Percentiles rank a stretch among this genome's conserved stretches.
Conservation (phyloP, 1,140 invertebrate species). For the Drosophila nebulosa region DNA sequence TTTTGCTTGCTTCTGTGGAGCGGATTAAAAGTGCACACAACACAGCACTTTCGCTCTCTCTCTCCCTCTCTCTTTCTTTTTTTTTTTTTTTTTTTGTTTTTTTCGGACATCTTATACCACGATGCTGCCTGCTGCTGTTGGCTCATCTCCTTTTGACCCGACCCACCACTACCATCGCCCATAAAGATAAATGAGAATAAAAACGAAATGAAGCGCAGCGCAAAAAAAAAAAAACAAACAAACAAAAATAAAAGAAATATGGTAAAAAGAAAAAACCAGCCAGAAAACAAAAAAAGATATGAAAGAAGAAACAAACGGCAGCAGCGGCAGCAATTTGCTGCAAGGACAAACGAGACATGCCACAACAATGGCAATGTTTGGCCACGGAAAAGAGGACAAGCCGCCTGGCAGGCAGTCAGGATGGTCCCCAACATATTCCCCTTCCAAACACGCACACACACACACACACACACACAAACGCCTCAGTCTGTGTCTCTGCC, state of each 20-base stretch:
- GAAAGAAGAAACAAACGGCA: conserved; percentile 35
- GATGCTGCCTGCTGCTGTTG: background rate
- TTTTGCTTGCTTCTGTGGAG: conserved; percentile 36
- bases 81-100: background rate
- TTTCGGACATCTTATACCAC: background rate
- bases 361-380: conserved; percentile 66
- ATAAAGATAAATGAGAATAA: conserved; percentile 43
- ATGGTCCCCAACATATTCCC: background rate
- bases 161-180: conserved; percentile 11
- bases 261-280: conserved; percentile 10
- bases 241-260: conserved; percentile 20
- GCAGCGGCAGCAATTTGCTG: conserved; percentile 58
- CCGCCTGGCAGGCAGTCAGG: conserved; percentile 13
- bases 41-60: background rate
- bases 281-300: conserved; percentile 28
- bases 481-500: background rate
- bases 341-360: conserved; percentile 63
- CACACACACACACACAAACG: too few relatives aligned
- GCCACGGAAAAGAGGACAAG: conserved; percentile 37
- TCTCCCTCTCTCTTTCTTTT: background rate
- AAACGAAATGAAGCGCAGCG: background rate
- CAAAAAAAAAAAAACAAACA: too few relatives aligned
- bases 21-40: conserved; percentile 35
- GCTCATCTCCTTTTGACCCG: background rate
- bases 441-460: too few relatives aligned